These are phyloP conservation scores for Emydura subglobosa DNA, from an alignment of 2,113 vertebrate genomes.

Conservation along the genomic window DNA sequence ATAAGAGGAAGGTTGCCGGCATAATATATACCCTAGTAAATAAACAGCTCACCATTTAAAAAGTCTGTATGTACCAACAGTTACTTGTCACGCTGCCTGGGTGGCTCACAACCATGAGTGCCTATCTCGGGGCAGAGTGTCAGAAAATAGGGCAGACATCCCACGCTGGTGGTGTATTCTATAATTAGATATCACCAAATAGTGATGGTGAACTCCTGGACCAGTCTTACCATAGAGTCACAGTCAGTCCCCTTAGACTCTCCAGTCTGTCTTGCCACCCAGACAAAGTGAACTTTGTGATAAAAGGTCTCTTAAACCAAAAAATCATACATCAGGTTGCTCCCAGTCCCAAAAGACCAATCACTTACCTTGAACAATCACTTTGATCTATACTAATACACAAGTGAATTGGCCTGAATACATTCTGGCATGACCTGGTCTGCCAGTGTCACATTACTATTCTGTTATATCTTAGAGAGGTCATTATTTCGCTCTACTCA, in stretches of 20 bases:
- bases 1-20: background rate
- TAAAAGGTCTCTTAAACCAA: background rate
- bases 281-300: background rate
- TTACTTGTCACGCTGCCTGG: background rate
- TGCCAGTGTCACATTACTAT: rapidly evolving
- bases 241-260: background rate
- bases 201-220: background rate
- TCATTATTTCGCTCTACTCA: background rate
- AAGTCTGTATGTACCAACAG: background rate
- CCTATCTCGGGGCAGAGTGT: background rate
- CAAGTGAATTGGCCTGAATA: background rate
- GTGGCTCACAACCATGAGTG: background rate
- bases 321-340: background rate
- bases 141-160: background rate
- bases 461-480: background rate
- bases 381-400: background rate
- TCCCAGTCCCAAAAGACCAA: background rate
- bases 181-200: background rate
- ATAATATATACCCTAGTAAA: background rate
- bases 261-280: background rate
- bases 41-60: background rate
- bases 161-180: background rate
- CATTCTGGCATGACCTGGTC: background rate
- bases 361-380: background rate
- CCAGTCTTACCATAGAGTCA: background rate